Evolutionary conservation across 2,797 vertebrate genomes (phyloP), one percentile per base, ranked within the genome.

Genomic region (Manis javanica): DNA sequence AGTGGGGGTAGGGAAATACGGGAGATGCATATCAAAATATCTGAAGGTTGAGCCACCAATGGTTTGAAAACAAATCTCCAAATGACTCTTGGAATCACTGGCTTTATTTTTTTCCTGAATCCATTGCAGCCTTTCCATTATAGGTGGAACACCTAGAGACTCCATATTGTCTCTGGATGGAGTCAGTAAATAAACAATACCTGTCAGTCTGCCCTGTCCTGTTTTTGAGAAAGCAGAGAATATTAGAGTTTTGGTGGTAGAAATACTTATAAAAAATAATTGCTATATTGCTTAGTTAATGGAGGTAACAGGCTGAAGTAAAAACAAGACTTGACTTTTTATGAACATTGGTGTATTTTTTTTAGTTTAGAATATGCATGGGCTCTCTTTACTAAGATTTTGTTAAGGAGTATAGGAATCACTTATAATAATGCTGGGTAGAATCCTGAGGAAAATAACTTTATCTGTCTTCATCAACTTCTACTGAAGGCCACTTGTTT

Each of bases 301-400:
- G 24, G 8, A 79, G 7, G 29, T 72, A 88, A 71, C 29, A 96
- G 11, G 24, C 2, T 59, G 16, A 87, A 95, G 19, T 63, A 9
- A 95, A 91, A 96, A 49, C n/a, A 96, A 89, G 34, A 4, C 18
- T 90, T 84, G 21, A 37, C 15, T 95, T 91, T 87, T 49, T 78
- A 69, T 57, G 46, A 49, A 12, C 29, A 83, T 71, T 69, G 42
- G 64, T 64, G 29, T 66, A 13, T 64, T 90, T 83, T 46, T 83
- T 39, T 86, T 24, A 72, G 79, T 46, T 77, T 91, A 83, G 91
- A 89, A 88, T 95, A 29, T 91, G 10, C 14, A 14, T 49, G 24
- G 3, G 18, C 23, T 64, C 3, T 93, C 16, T 57, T 79, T 91
- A 15, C 57, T 87, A 87, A 84, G 64, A 24, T 42, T 7, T 55